Evolutionary conservation across 1,140 invertebrate genomes (phyloP), one percentile per base, ranked within the genome.

Genomic region (Aleiodes sp.): DNA sequence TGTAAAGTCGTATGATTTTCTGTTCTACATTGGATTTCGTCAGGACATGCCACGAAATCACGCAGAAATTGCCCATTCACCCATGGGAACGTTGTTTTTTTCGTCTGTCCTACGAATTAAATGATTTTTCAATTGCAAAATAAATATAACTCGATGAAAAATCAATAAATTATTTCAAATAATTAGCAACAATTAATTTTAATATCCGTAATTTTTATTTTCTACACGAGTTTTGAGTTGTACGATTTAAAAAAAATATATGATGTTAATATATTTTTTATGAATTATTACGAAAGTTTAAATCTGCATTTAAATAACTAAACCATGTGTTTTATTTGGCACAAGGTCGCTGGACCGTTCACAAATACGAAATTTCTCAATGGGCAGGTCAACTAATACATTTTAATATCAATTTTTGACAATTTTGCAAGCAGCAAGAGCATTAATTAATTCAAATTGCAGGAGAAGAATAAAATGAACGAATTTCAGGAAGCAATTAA

Each of bases 341-440:
- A 63, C 67, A 69, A 69, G 67, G 67, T 35, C 67, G 35, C 59
- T 69, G 59, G 60, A 69, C 39, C 60, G 39, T 35, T 52, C 41
- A 21, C 28, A 61, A 61, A 63, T 24, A n/a, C 26, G 24, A 31
- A 7, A 21, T 67, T 57, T 65, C 43, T 65, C 64, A 65, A 68
- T 68, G 67, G n/a, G n/a, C n/a, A n/a, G n/a, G n/a, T n/a, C n/a
- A n/a, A 68, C 35, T 61, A 29, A 19, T 62, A 6, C 39, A 14
- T 43, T 37, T 26, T 56, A 39, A 35, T 39, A 57, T 56, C 19
- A 61, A 24, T 4, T 35, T 39, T 31, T 10, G 56, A 21, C 35
- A n/a, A 26, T 59, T 68, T 59, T 60, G 16, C 9, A 1, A 46
- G 21, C 14, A 33, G 7, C 61, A 35, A 37, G 37, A 43, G 39